Conservation (phyloP, 2,888 invertebrate genomes). For the Philhelius pedissequus region DNA sequence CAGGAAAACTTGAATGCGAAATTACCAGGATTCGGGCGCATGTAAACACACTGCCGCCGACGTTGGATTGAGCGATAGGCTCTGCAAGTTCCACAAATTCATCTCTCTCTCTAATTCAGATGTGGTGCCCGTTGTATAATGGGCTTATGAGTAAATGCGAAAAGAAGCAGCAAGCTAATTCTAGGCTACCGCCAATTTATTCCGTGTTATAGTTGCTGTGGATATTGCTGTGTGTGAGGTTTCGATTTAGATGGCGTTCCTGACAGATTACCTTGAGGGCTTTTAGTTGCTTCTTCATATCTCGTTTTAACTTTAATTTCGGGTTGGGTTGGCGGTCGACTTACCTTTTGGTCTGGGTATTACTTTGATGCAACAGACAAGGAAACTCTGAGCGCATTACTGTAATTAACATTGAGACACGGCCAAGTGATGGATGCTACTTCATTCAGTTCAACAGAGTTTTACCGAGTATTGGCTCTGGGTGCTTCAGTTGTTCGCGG, state of each 20-base stretch:
- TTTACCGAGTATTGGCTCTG: neutral
- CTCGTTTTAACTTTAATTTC: conserved; percentile 46
- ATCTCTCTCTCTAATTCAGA: neutral
- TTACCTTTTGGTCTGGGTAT: conserved; percentile 53
- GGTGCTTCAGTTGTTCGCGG: neutral
- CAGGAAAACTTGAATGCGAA: conserved; percentile 45
- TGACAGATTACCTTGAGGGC: conserved; percentile 45
- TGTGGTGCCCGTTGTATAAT: conserved; percentile 22
- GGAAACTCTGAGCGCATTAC: conserved; percentile 51
- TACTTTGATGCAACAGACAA: conserved; percentile 29
- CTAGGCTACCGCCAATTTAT: conserved; percentile 64
- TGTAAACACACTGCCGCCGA: conserved; percentile 50
- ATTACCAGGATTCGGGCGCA: conserved; percentile 55
- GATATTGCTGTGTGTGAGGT: conserved; percentile 46
- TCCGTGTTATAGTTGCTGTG: neutral
- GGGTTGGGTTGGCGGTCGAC: conserved; percentile 17
- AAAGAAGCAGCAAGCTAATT: conserved; percentile 49
- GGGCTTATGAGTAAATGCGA: conserved; percentile 25
- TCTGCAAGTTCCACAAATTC: neutral
- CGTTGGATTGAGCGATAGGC: conserved; percentile 27
- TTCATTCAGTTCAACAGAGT: conserved; percentile 47
- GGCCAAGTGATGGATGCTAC: conserved; percentile 57
- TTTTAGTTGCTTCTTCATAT: conserved; percentile 6
- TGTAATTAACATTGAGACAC: conserved; percentile 57
- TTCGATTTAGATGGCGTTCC: conserved; percentile 36